phyloP scores from a whole-genome alignment of 2,888 invertebrate genomes.

The Lepidonotus clava region DNA sequence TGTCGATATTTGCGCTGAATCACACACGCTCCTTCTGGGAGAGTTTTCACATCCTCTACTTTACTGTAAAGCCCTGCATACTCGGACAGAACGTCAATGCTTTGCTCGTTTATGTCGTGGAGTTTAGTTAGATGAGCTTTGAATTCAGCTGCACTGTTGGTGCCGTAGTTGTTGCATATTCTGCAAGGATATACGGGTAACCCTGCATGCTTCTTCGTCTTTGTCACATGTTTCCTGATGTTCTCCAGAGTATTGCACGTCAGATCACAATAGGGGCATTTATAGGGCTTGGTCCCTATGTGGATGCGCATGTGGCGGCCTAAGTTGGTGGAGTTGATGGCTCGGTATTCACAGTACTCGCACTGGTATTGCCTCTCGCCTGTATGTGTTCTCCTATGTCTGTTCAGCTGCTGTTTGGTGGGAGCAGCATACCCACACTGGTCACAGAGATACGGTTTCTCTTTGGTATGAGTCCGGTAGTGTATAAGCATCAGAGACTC shows the following conservation, averaged over 20 bases:
- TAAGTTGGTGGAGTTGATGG: slow-evolving; percentile 76
- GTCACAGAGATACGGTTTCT: slow-evolving; percentile 90
- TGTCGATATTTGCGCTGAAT: slow-evolving; percentile 50
- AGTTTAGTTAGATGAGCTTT: slow-evolving; percentile 84
- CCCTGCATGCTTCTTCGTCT: slow-evolving; percentile 89
- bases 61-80: slow-evolving; percentile 56
- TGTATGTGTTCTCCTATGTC: slow-evolving; percentile 77
- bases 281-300: slow-evolving; percentile 79
- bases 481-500: slow-evolving; percentile 86
- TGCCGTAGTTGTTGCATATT: slow-evolving; percentile 83
- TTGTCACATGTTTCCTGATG: slow-evolving; percentile 91
- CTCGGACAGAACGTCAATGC: slow-evolving; percentile 33
- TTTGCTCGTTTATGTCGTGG: slow-evolving; percentile 80
- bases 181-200: slow-evolving; percentile 89
- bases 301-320: slow-evolving; percentile 79
- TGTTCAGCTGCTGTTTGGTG: slow-evolving; percentile 74
- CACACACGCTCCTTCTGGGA: slow-evolving; percentile 57
- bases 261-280: slow-evolving; percentile 85
- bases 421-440: slow-evolving; percentile 88
- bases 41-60: slow-evolving; percentile 30
- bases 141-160: slow-evolving; percentile 86
- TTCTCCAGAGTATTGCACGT: slow-evolving; percentile 87
- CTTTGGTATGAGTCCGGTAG: slow-evolving; percentile 90
- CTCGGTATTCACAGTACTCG: slow-evolving; percentile 79
- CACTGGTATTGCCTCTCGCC: slow-evolving; percentile 78